Evolutionary conservation across 1,140 invertebrate species (phyloP).

Genomic region (Rhagoletis zephyria): DNA sequence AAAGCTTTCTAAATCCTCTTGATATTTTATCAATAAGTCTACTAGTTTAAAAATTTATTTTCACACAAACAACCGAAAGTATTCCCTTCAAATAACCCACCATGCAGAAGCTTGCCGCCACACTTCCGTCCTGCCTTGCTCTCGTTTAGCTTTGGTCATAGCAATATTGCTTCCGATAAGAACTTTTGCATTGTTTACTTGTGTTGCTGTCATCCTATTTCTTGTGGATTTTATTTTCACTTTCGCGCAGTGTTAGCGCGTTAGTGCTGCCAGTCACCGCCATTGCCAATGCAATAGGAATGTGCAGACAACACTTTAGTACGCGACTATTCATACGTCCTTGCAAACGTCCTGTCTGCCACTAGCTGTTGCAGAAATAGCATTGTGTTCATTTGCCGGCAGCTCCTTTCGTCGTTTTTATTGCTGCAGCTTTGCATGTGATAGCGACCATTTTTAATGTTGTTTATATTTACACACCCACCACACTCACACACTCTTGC

Average conservation of each 20-base stretch:
- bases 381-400: constrained; percentile 20
- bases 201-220: not conserved
- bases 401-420: not conserved
- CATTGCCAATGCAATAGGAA: constrained; percentile 28
- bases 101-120: not conserved
- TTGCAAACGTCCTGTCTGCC: not conserved
- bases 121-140: not conserved
- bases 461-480: constrained; percentile 28
- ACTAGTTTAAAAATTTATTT: too few species aligned
- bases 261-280: not conserved
- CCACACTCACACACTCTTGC: too few species aligned
- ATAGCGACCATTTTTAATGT: constrained; percentile 21
- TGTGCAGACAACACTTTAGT: constrained; percentile 19
- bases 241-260: not conserved
- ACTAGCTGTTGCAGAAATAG: not conserved
- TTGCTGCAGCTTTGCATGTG: not conserved
- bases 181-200: constrained; percentile 48
- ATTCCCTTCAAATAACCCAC: not conserved
- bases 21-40: too few species aligned
- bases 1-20: too few species aligned
- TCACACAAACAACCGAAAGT: not conserved
- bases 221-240: constrained; percentile 24
- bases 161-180: not conserved
- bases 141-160: not conserved
- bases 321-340: not conserved